Conservation (phyloP, 2,888 invertebrate species). For the Xestia rhomboidea region DNA sequence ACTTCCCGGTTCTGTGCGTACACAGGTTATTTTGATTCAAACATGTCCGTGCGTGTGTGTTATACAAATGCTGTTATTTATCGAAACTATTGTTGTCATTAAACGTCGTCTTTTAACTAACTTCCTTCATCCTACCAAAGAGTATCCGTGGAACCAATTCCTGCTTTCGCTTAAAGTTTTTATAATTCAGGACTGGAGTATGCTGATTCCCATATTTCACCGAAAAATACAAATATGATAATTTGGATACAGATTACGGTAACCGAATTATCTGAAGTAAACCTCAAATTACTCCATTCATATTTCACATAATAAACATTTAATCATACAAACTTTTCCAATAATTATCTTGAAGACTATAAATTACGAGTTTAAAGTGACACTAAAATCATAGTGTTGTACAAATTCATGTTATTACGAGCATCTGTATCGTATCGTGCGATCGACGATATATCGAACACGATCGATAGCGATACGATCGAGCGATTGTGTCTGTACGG, state of each 20-base stretch:
- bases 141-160: background rate
- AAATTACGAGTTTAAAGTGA: constrained; percentile 54
- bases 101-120: too few species aligned
- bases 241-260: constrained; percentile 6
- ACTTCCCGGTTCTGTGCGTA: too few species aligned
- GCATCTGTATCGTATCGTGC: constrained; percentile 59
- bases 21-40: background rate
- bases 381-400: constrained; percentile 59
- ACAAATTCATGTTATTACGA: constrained; percentile 69
- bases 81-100: background rate
- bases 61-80: background rate
- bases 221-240: background rate
- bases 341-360: constrained; percentile 60
- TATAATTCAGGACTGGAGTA: background rate
- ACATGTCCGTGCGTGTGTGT: background rate
- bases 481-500: constrained; percentile 57
- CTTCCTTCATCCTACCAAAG: background rate
- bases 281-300: constrained; percentile 39
- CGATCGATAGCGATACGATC: constrained; percentile 70
- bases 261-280: constrained; percentile 6
- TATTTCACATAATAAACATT: constrained; percentile 25
- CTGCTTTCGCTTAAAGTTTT: background rate
- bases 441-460: constrained; percentile 68
- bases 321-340: constrained; percentile 42
- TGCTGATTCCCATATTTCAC: constrained; percentile 3